Evolutionary conservation across 2,888 invertebrate genomes (phyloP).

Genomic region (Epirrhoe tristata): DNA sequence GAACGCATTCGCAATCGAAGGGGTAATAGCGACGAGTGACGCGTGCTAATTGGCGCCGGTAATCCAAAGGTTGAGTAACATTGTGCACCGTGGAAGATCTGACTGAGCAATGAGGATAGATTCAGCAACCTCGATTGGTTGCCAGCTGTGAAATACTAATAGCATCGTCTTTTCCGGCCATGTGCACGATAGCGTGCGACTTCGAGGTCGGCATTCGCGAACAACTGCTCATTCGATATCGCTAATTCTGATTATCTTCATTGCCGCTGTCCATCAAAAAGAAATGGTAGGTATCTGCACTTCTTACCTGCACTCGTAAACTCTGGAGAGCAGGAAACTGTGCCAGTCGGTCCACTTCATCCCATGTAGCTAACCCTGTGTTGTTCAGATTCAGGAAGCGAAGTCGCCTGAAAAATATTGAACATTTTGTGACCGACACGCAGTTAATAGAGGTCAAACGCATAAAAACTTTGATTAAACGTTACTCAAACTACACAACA

Average conservation of each 20-base stretch:
- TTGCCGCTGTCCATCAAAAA: background rate
- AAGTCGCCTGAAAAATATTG: slow-evolving; percentile 84
- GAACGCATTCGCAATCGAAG: slow-evolving; percentile 33
- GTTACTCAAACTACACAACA: slow-evolving; percentile 46
- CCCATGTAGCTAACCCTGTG: slow-evolving; percentile 93
- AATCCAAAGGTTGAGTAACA: slow-evolving; percentile 44
- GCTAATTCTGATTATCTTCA: slow-evolving; percentile 13
- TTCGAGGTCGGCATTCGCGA: slow-evolving; percentile 54
- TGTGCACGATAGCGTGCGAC: slow-evolving; percentile 49
- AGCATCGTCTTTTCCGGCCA: slow-evolving; percentile 53
- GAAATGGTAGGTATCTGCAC: background rate
- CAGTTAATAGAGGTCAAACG: slow-evolving; percentile 36
- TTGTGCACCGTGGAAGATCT: slow-evolving; percentile 33
- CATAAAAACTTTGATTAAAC: slow-evolving; percentile 41
- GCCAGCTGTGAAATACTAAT: slow-evolving; percentile 45
- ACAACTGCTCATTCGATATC: slow-evolving; percentile 34
- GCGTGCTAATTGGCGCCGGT: slow-evolving; percentile 46
- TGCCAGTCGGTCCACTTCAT: slow-evolving; percentile 94
- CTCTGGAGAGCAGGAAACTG: slow-evolving; percentile 93
- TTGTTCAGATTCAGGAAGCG: slow-evolving; percentile 94
- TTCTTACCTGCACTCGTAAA: slow-evolving; percentile 92
- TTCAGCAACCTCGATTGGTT: slow-evolving; percentile 41
- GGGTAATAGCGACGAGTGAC: slow-evolving; percentile 43
- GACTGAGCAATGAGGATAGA: slow-evolving; percentile 45
- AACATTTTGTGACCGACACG: slow-evolving; percentile 29